phyloP scores from a whole-genome alignment of 1,140 invertebrate genomes.

The Ceratina japonica region DNA sequence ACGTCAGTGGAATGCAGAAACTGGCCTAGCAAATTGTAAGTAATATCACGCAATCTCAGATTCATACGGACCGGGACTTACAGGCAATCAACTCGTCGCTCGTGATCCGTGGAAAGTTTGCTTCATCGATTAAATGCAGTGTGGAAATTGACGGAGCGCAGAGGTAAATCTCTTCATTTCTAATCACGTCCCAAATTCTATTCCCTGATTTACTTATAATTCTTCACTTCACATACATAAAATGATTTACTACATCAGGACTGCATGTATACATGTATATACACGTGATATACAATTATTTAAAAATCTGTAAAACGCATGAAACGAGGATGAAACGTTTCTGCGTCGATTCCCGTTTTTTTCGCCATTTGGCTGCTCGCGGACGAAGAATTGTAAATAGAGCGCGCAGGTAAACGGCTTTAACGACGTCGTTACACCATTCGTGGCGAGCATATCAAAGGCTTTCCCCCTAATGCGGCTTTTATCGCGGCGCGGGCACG shows the following conservation, averaged over 20 bases:
- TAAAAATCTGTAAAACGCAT: no score
- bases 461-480: background rate
- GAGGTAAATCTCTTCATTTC: background rate
- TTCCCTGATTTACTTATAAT: no score
- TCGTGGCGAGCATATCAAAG: background rate
- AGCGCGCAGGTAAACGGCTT: constrained; percentile 6
- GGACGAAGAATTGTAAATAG: background rate
- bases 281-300: no score
- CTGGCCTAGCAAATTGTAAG: constrained; percentile 57
- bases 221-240: no score
- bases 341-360: background rate
- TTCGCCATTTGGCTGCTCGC: background rate
- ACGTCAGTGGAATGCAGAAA: constrained; percentile 63
- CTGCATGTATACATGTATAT: no score
- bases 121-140: background rate
- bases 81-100: background rate
- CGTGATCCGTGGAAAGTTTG: background rate
- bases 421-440: constrained; percentile 3
- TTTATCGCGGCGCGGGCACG: constrained; percentile 7
- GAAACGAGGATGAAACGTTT: no score
- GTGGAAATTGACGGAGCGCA: no score
- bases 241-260: no score
- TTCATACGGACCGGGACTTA: constrained; percentile 5
- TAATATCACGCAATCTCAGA: constrained; percentile 58
- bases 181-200: background rate